phyloP scores from a whole-genome alignment of 2,888 invertebrate species.

The Callyntrura sp. region DNA sequence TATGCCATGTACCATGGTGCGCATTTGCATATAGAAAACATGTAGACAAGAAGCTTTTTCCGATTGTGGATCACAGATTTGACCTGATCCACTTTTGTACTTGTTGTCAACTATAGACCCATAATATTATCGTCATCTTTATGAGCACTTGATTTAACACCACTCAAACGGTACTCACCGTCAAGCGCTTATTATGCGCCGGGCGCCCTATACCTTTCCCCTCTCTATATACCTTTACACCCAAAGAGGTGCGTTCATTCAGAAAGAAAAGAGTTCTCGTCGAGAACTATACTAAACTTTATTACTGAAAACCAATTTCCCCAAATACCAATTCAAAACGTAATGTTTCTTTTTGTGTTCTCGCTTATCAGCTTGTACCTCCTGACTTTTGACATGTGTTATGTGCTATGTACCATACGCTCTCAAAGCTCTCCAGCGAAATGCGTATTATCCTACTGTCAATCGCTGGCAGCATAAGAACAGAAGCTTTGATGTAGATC shows the following conservation, averaged over 20 bases:
- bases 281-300: too few relatives aligned
- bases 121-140: slow-evolving; percentile 46
- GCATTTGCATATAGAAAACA: neutral
- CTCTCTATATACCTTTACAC: neutral
- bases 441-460: too few relatives aligned
- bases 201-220: slow-evolving; percentile 18
- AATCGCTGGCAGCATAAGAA: too few relatives aligned
- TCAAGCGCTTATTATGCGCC: neutral
- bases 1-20: too few relatives aligned
- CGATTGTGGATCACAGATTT: slow-evolving; percentile 69
- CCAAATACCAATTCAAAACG: too few relatives aligned
- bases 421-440: too few relatives aligned
- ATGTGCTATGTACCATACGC: slow-evolving; percentile 12
- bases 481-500: too few relatives aligned
- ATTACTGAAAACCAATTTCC: too few relatives aligned
- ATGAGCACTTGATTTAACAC: slow-evolving; percentile 54
- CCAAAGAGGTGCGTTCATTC: too few relatives aligned
- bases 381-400: slow-evolving; percentile 31
- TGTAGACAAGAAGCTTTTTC: slow-evolving; percentile 20
- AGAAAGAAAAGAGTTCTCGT: too few relatives aligned
- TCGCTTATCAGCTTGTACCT: slow-evolving; percentile 5
- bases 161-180: slow-evolving; percentile 33
- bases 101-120: slow-evolving; percentile 59
- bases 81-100: slow-evolving; percentile 77
- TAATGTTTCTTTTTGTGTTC: neutral